Evolutionary conservation across 2,797 vertebrate species (phyloP).

Genomic region (Platyrinchus mystaceus): DNA sequence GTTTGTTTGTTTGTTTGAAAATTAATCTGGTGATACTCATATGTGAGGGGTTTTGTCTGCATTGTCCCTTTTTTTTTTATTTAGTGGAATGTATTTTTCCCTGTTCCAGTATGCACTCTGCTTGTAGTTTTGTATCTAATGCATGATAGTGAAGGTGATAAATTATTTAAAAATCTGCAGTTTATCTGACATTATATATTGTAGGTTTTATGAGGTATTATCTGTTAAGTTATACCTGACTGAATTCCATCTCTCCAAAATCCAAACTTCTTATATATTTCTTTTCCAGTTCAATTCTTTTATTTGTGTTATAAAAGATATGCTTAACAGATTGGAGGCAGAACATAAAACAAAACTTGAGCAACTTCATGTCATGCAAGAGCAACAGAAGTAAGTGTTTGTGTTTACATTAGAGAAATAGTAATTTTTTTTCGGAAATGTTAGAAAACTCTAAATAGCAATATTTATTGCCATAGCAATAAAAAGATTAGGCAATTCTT

Average conservation of each 20-base stretch:
- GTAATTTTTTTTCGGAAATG: neutral
- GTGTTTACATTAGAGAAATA: neutral
- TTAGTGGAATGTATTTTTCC: neutral
- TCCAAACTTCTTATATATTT: constrained; percentile 49
- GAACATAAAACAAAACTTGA: constrained; percentile 98
- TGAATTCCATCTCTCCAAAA: constrained; percentile 16
- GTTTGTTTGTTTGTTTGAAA: neutral
- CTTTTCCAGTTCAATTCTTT: constrained; percentile 93
- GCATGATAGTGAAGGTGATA: neutral
- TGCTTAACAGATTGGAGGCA: constrained; percentile 91
- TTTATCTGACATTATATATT: neutral
- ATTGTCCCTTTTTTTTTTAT: neutral
- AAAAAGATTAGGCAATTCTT: neutral
- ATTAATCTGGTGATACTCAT: neutral
- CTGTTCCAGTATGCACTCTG: neutral
- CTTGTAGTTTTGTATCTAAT: neutral
- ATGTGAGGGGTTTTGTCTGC: neutral
- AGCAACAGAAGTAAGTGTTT: constrained; percentile 91
- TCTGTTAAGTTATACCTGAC: neutral
- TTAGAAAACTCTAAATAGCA: neutral
- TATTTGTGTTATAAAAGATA: constrained; percentile 95
- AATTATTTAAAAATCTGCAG: neutral
- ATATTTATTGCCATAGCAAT: neutral
- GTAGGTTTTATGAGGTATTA: neutral
- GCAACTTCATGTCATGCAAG: constrained; percentile 96